A percentile compares a stretch with the other conserved stretches of the same genome.
phyloP scores from a whole-genome alignment of 2,797 vertebrate genomes.

The Pseudomugil tenellus region DNA sequence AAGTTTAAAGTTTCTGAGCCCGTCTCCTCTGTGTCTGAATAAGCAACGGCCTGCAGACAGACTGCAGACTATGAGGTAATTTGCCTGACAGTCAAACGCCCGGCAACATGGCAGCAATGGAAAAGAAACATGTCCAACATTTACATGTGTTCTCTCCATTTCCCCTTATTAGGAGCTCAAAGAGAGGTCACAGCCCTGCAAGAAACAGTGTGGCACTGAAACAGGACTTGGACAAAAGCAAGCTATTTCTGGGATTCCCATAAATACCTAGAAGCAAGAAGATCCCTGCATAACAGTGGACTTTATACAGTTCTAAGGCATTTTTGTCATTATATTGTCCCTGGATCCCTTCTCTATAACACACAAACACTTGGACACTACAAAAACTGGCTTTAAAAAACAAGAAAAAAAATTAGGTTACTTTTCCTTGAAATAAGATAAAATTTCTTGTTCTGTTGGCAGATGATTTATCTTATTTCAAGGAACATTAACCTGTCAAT shows the following conservation, averaged over 20 bases:
- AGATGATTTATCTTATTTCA: too few species aligned
- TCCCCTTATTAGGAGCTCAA: slow-evolving; percentile 55
- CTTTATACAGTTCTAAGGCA: slow-evolving; percentile 13
- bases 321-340: slow-evolving; percentile 6
- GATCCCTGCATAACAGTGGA: slow-evolving; percentile 18
- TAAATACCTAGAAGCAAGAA: slow-evolving; percentile 51
- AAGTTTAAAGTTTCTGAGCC: neutral
- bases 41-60: slow-evolving; percentile 21
- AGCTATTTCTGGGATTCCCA: slow-evolving; percentile 70
- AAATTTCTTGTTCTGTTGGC: too few species aligned
- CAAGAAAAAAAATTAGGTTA: too few species aligned
- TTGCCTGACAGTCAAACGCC: slow-evolving; percentile 17
- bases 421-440: too few species aligned
- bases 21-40: slow-evolving; percentile 31
- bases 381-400: too few species aligned
- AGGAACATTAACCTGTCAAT: too few species aligned
- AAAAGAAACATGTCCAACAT: slow-evolving; percentile 52
- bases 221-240: slow-evolving; percentile 47
- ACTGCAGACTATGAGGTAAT: slow-evolving; percentile 21
- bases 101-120: slow-evolving; percentile 22
- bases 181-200: slow-evolving; percentile 43
- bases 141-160: slow-evolving; percentile 61
- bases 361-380: too few species aligned
- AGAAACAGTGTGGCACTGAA: slow-evolving; percentile 47
- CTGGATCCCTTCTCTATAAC: neutral